Evolutionary conservation across 2,797 vertebrate genomes (phyloP).

Genomic region (Sebastolobus altivelis): DNA sequence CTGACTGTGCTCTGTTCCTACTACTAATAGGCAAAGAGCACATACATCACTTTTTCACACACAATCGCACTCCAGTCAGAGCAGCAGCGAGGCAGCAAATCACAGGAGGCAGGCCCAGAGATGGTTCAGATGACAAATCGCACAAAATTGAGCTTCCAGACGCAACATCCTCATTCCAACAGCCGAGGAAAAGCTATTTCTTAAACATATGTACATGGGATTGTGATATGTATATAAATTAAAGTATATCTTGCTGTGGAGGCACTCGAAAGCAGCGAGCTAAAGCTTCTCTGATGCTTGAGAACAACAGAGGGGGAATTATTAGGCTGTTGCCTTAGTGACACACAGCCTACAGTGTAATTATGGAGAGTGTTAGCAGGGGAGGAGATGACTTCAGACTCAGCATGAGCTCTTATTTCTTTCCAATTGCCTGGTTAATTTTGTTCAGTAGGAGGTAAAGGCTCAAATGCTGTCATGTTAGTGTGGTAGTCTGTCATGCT

Average conservation of each 20-base stretch:
- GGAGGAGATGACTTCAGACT: slow-evolving; percentile 40
- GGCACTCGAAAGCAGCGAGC: neutral
- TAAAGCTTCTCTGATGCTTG: slow-evolving; percentile 34
- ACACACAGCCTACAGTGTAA: slow-evolving; percentile 66
- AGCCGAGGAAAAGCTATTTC: neutral
- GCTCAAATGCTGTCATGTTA: neutral
- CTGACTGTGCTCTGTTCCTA: neutral
- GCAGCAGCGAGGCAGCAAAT: slow-evolving; percentile 8
- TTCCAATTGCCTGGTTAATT: slow-evolving; percentile 11
- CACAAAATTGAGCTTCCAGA: neutral
- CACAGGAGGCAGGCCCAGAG: slow-evolving; percentile 1
- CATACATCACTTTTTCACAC: slow-evolving; percentile 37
- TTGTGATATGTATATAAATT: neutral
- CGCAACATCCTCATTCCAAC: neutral
- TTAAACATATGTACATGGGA: neutral
- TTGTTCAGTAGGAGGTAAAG: slow-evolving; percentile 1
- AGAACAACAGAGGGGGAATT: slow-evolving; percentile 62
- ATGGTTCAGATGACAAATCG: neutral
- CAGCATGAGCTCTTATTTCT: slow-evolving; percentile 25
- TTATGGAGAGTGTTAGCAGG: slow-evolving; percentile 58
- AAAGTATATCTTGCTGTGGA: neutral
- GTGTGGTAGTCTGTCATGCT: neutral
- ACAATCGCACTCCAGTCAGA: slow-evolving; percentile 12
- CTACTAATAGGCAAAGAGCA: neutral
- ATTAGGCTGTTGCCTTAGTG: slow-evolving; percentile 77